Evolutionary conservation across 2,888 invertebrate genomes (phyloP).

Genomic region (Rhamnusium bicolor): DNA sequence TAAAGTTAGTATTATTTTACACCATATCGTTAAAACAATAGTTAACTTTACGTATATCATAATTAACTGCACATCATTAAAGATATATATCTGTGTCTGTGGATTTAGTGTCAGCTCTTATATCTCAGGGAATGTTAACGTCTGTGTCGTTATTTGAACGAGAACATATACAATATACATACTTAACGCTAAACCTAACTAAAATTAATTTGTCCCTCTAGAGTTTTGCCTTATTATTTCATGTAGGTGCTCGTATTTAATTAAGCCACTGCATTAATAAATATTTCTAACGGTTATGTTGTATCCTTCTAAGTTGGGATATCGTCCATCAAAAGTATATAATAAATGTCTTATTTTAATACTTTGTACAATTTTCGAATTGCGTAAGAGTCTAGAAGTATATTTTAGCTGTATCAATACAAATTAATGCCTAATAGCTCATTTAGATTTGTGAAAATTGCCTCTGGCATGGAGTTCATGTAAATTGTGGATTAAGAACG

Average conservation of each 20-base stretch:
- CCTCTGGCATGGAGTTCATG: too few relatives aligned
- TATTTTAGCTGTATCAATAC: too few relatives aligned
- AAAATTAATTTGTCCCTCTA: not conserved
- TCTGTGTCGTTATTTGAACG: constrained; percentile 44
- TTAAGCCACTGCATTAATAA: not conserved
- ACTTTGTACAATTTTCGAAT: too few relatives aligned
- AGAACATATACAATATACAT: constrained; percentile 39
- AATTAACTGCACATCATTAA: not conserved
- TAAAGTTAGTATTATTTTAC: too few relatives aligned
- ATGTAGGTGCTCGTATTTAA: not conserved
- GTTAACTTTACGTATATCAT: not conserved
- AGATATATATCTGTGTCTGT: constrained; percentile 45
- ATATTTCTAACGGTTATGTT: not conserved
- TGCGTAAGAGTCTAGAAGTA: too few relatives aligned
- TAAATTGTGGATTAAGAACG: too few relatives aligned
- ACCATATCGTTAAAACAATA: not conserved
- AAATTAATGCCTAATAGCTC: too few relatives aligned
- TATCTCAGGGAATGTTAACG: constrained; percentile 41
- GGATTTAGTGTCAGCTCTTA: constrained; percentile 38
- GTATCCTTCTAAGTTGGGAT: not conserved
- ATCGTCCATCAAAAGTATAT: not conserved
- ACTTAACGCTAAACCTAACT: constrained; percentile 1
- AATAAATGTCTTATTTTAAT: too few relatives aligned
- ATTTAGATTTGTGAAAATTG: too few relatives aligned
- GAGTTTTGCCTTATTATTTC: not conserved